Base-by-base conservation (phyloP, 1,140 invertebrate genomes). In the Eciton burchellii region DNA sequence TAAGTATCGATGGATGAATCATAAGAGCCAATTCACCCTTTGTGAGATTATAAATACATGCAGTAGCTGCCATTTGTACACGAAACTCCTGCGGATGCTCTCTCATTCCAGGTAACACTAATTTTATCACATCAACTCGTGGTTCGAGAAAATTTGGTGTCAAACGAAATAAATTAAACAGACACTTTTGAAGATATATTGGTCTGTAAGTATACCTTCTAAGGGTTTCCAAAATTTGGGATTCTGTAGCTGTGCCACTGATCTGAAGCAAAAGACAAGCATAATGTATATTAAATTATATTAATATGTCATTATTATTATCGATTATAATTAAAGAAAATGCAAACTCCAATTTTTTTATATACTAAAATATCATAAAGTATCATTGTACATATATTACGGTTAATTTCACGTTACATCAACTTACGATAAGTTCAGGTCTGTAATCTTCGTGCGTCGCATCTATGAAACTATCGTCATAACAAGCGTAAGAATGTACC, bases 41-140 rank as follows among this genome's bases (percentile, higher is more conserved):
- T 0, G 97, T 97, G 21, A 98, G 94, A 93, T 97, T 97, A 90
- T 97, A 97, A 21, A 97, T 93, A 91, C 97, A 97, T 29, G 97
- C 97, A 43, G 97, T 97, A 9, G 96, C 96, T 54, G 97, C 97
- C 95, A 97, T 96, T 93, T 97, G 97, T 54, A 97, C 96, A 29
- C 95, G 95, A 79, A 96, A 95, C 71, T 96, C 94, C 65, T 95
- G 94, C 4, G 95, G 95, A 93, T 97, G 96, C 26, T 93, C 92
- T 89, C 95, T 95, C 97, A 97, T 97, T 35, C 94, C 94, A 54
- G 95, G 95, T 82, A 97, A 90, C n/a, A 97, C 95, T 71, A 97
- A 91, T 94, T 97, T 94, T 76, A 96, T 96, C 16, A 97, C 95
- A 89, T 97, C 96, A 41, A 96, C 94, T 83, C 96, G 94, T 8